Evolutionary conservation across 2,113 vertebrate genomes (phyloP).

Genomic region (Ictalurus furcatus): DNA sequence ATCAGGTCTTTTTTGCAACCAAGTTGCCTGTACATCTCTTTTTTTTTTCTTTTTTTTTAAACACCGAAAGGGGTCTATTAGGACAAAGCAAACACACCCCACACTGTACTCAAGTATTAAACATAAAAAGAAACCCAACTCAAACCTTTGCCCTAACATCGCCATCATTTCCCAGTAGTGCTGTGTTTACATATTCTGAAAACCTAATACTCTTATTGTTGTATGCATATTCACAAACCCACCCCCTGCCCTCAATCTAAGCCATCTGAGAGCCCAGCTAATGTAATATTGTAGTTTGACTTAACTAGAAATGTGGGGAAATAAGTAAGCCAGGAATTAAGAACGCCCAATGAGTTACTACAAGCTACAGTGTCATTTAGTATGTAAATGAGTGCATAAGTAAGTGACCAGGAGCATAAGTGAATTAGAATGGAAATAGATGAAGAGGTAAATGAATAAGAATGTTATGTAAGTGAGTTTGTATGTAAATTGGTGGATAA

Average conservation of each 20-base stretch:
- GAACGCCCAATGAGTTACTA: constrained; percentile 28
- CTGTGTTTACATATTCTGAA: constrained; percentile 24
- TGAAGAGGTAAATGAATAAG: constrained; percentile 69
- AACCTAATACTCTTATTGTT: constrained; percentile 29
- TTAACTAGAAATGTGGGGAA: constrained; percentile 33
- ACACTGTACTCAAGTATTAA: not conserved
- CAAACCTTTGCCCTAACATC: not conserved
- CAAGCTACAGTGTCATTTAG: constrained; percentile 60
- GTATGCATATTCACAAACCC: constrained; percentile 26
- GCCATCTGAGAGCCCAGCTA: constrained; percentile 40
- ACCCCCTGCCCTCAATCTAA: constrained; percentile 17
- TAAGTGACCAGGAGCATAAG: constrained; percentile 69
- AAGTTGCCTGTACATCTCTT: not conserved
- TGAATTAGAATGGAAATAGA: constrained; percentile 75
- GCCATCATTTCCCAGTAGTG: constrained; percentile 3
- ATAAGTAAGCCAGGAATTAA: constrained; percentile 48
- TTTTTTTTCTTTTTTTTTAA: not conserved
- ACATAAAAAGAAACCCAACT: not conserved
- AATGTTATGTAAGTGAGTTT: constrained; percentile 62
- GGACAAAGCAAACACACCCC: not conserved
- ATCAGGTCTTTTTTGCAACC: not conserved
- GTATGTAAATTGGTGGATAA: constrained; percentile 72
- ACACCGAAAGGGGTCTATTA: not conserved
- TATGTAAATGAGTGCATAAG: constrained; percentile 61
- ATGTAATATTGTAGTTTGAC: constrained; percentile 40